These are phyloP conservation scores for Staurois parvus DNA, from an alignment of 2,797 vertebrate genomes.

Conservation along the genomic window DNA sequence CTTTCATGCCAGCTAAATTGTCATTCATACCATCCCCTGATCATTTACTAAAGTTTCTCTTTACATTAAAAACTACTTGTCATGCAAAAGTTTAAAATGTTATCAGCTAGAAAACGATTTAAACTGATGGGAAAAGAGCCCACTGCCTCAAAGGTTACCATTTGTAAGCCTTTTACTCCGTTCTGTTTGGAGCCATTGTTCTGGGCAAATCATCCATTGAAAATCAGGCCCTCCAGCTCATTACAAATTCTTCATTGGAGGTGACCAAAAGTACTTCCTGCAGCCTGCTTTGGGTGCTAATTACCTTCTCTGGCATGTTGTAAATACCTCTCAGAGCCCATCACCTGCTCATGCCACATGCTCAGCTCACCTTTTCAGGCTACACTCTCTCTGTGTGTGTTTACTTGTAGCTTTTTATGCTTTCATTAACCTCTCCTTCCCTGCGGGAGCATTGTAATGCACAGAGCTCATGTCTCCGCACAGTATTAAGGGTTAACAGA, in stretches of 20 bases:
- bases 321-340: constrained; percentile 70
- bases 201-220: constrained; percentile 87
- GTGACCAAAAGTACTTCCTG: constrained; percentile 87
- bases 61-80: constrained; percentile 40
- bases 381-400: constrained; percentile 56
- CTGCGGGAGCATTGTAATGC: background rate
- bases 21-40: constrained; percentile 42
- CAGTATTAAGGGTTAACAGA: constrained; percentile 37
- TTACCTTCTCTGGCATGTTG: constrained; percentile 79
- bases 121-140: constrained; percentile 85
- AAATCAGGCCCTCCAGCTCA: constrained; percentile 87
- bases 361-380: constrained; percentile 65
- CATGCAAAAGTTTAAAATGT: constrained; percentile 69
- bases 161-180: constrained; percentile 79
- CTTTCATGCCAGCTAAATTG: constrained; percentile 23
- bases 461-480: background rate
- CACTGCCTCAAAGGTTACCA: constrained; percentile 84
- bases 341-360: constrained; percentile 63
- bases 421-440: constrained; percentile 32
- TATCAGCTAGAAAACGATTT: constrained; percentile 68
- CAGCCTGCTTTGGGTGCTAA: constrained; percentile 76
- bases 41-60: constrained; percentile 63
- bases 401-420: constrained; percentile 60
- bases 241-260: constrained; percentile 84
- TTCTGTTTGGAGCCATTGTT: constrained; percentile 92